Percentiles rank a stretch among this genome's conserved stretches.
Evolutionary conservation across 2,113 vertebrate species (phyloP).

Genomic region (Engraulis encrasicolus): DNA sequence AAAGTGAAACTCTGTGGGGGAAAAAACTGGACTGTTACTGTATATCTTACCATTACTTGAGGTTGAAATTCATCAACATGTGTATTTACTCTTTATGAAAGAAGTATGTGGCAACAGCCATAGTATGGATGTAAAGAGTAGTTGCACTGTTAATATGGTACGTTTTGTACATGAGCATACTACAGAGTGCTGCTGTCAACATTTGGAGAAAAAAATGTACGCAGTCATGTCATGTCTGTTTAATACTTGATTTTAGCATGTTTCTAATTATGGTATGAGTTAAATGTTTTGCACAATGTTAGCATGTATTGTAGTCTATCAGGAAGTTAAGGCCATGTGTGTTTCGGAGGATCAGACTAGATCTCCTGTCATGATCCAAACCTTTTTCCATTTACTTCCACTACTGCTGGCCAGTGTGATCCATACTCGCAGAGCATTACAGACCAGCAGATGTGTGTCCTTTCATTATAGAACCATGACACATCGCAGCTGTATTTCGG

Average conservation of each 20-base stretch:
- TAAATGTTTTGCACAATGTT: neutral
- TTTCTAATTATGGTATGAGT: neutral
- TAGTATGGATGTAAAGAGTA: neutral
- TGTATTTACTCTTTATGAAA: neutral
- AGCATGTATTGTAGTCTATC: neutral
- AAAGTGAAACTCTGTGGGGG: no score
- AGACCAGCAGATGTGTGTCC: neutral
- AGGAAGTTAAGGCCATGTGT: neutral
- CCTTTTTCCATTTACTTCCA: neutral
- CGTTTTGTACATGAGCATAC: neutral
- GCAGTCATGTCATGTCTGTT: neutral
- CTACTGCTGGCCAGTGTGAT: neutral
- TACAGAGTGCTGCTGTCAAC: neutral
- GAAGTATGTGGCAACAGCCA: neutral
- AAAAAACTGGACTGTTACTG: no score
- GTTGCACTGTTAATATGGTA: neutral
- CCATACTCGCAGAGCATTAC: neutral
- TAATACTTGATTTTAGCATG: neutral
- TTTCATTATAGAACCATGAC: neutral
- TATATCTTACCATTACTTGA: no score
- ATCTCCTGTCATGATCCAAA: neutral
- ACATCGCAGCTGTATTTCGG: neutral
- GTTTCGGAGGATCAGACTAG: neutral
- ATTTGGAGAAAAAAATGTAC: no score
- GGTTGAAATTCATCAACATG: no score